These are phyloP conservation scores for Falco rusticolus DNA, from an alignment of 2,797 vertebrate genomes.

Conservation along the genomic window DNA sequence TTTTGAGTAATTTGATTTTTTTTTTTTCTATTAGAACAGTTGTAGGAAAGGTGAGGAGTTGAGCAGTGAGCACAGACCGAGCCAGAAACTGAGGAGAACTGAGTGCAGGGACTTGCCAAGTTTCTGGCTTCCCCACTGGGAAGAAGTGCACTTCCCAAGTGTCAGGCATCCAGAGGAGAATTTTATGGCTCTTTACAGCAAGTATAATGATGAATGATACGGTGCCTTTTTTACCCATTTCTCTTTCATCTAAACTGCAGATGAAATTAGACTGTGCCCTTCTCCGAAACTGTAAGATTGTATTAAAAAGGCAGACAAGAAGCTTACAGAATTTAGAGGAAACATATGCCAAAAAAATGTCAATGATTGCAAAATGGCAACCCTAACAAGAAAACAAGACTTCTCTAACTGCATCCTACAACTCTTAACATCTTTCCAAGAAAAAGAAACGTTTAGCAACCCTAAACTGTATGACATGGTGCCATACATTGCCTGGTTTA, in stretches of 20 bases:
- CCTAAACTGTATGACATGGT: background rate
- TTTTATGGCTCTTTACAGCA: conserved; percentile 16
- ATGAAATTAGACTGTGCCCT: background rate
- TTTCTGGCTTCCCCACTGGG: background rate
- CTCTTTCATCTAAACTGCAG: background rate
- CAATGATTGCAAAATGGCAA: background rate
- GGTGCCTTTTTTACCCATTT: background rate
- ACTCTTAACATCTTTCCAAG: background rate
- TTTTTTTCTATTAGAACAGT: background rate
- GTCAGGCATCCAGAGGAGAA: background rate
- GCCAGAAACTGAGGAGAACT: background rate
- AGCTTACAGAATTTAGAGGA: background rate
- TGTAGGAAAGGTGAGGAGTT: background rate
- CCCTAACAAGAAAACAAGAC: background rate
- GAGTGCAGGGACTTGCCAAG: background rate
- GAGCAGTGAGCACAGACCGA: background rate
- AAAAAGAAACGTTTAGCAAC: background rate
- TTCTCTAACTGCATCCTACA: background rate
- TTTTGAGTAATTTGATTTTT: background rate
- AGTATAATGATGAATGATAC: background rate
- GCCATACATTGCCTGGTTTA: background rate
- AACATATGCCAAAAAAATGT: background rate
- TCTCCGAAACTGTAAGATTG: background rate
- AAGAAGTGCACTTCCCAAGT: background rate
- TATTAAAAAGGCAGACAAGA: background rate